phyloP scores from a whole-genome alignment of 92 coral and sea anemone species.

The Plumapathes pennacea region DNA sequence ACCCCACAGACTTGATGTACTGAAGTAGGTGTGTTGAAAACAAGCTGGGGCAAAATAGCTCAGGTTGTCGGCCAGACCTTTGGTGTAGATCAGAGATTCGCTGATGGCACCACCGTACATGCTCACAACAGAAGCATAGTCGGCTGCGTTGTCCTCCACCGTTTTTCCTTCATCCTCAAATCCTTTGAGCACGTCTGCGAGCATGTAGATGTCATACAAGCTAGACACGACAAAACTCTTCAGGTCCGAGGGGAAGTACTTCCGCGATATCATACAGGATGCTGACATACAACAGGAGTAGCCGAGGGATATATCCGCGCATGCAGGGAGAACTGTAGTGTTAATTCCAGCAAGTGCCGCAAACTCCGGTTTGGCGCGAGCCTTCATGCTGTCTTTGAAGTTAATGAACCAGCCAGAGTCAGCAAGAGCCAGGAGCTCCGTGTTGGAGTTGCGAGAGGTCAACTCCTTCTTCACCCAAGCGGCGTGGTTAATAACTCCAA shows the following conservation, averaged over 20 bases:
- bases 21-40: conserved; percentile 54
- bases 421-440: conserved; percentile 13
- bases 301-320: conserved; percentile 34
- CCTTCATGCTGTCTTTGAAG: conserved; percentile 39
- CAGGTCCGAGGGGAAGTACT: conserved; percentile 9
- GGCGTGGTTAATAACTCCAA: conserved; percentile 55
- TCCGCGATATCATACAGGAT: conserved; percentile 26
- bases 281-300: conserved; percentile 50
- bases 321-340: conserved; percentile 17
- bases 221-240: conserved; percentile 36
- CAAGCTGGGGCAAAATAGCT: conserved; percentile 56
- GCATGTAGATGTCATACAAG: conserved; percentile 51
- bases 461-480: conserved; percentile 13
- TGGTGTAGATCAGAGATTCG: conserved; percentile 25
- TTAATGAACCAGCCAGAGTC: conserved; percentile 65
- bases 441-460: conserved; percentile 1
- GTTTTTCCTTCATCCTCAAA: conserved; percentile 24
- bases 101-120: conserved; percentile 69
- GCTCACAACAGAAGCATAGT: conserved; percentile 46
- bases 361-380: conserved; percentile 28
- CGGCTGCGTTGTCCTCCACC: conserved; percentile 28
- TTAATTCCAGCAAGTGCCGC: conserved; percentile 4
- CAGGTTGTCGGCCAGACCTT: neutral
- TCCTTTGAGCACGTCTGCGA: conserved; percentile 36
- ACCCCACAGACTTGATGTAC: conserved; percentile 62